These are phyloP conservation scores for Tauraco erythrolophus DNA, from an alignment of 2,113 vertebrate species.

Conservation along the genomic window DNA sequence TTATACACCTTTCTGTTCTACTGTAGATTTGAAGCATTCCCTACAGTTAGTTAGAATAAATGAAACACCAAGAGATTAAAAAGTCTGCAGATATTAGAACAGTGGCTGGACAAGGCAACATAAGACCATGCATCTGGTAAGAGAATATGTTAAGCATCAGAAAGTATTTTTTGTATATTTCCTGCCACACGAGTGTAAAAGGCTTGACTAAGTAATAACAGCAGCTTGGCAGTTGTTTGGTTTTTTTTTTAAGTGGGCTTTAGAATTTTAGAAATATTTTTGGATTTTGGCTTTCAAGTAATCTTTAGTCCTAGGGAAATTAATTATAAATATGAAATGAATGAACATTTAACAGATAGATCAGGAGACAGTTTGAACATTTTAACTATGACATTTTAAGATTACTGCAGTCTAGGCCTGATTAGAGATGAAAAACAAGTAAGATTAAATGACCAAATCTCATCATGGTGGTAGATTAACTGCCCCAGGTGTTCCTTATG, in stretches of 20 bases:
- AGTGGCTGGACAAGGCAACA: background rate
- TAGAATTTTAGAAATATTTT: background rate
- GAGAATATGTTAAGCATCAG: background rate
- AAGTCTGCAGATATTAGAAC: background rate
- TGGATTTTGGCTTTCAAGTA: conserved; percentile 1
- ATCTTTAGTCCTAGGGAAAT: background rate
- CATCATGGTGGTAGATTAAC: background rate
- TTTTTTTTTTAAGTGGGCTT: background rate
- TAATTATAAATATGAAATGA: conserved; percentile 16
- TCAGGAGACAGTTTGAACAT: conserved; percentile 11
- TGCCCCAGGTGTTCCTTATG: conserved; percentile 20
- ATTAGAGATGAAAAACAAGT: background rate
- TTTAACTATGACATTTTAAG: background rate
- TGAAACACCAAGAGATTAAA: background rate
- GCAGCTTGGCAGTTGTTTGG: background rate
- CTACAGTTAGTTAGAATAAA: background rate
- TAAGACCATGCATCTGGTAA: background rate
- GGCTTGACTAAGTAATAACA: background rate
- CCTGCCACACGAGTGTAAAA: background rate
- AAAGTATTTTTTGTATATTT: background rate
- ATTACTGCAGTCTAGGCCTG: background rate
- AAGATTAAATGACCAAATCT: background rate
- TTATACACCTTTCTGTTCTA: background rate
- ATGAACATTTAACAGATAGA: background rate
- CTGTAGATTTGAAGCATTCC: background rate